Percentiles rank a stretch among this genome's conserved stretches.
Conservation (phyloP, 53 echinoderm and acorn worm genomes). For the Astropecten irregularis region DNA sequence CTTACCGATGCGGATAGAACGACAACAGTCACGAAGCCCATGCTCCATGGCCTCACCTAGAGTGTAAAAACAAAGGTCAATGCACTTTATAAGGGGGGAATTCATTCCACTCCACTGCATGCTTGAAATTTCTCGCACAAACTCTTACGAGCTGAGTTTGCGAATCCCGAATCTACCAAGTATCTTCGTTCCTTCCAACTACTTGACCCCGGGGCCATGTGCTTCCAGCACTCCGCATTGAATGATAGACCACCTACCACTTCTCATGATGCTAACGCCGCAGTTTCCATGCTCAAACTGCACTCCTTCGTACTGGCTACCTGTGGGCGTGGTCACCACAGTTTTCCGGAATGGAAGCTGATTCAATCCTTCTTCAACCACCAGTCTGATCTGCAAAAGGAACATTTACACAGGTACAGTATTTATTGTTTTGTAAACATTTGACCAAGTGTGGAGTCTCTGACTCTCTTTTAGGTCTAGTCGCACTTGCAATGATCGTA, state of each 20-base stretch:
- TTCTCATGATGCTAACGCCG: slow-evolving; percentile 99
- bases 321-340: slow-evolving; percentile 88
- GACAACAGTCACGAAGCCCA: slow-evolving; percentile 91
- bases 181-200: too few relatives aligned
- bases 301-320: slow-evolving; percentile 74
- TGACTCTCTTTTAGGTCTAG: too few relatives aligned
- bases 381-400: slow-evolving; percentile 74
- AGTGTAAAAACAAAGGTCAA: neutral
- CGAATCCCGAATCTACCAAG: too few relatives aligned
- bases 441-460: too few relatives aligned
- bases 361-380: slow-evolving; percentile 94
- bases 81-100: neutral
- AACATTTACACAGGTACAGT: neutral
- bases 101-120: neutral
- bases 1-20: slow-evolving; percentile 96
- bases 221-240: too few relatives aligned
- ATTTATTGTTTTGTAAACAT: too few relatives aligned
- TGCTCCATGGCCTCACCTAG: slow-evolving; percentile 98
- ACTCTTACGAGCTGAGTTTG: too few relatives aligned
- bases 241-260: too few relatives aligned
- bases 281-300: slow-evolving; percentile 95
- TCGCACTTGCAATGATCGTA: too few relatives aligned
- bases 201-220: too few relatives aligned
- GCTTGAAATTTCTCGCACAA: neutral
- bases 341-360: slow-evolving; percentile 87